Evolutionary conservation across 2,797 vertebrate species (phyloP), one percentile per base, ranked within the genome.

Genomic region (Pogonophryne albipinna): DNA sequence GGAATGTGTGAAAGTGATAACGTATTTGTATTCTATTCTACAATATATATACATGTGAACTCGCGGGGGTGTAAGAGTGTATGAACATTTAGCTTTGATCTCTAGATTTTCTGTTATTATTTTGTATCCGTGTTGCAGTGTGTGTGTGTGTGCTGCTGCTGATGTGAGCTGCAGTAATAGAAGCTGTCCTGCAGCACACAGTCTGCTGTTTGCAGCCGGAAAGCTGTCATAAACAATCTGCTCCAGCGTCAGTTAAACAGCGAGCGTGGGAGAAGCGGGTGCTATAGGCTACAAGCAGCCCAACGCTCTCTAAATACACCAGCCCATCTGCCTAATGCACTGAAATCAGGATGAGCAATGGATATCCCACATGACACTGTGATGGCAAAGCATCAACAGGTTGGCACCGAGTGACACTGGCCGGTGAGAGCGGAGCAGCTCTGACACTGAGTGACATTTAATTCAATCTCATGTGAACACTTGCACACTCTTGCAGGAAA

Each of bases 201-300:
- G 89, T 85, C 88, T 91, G 87, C 66, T 90, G 88, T 90, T 87
- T 93, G 87, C 85, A 90, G 89, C 85, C 79, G 85, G 86, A 80
- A 85, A 91, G 87, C 89, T 94, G 93, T 93, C 93, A 93, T 91
- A 92, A 92, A 90, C 91, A 94, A 94, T 93, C 92, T 93, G 91
- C 91, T 92, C 76, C 83, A 69, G 83, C 85, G 91, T 93, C 93
- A 92, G 86, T 94, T 92, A 87, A 86, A 88, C 85, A 84, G 82
- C 81, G 63, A 91, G 92, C 90, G 91, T 92, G 90, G 92, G 92
- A 89, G 85, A 83, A 82, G 69, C 55, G 76, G 79, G 79, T 76
- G 85, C 86, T 82, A 74, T 89, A 88, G 88, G 87, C 87, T 87
- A 88, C 85, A 90, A 78, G 74, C 84, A 86, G 66, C 89, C 76